Evolutionary conservation across 2,888 invertebrate genomes (phyloP).

Genomic region (Tipula vernalis): DNA sequence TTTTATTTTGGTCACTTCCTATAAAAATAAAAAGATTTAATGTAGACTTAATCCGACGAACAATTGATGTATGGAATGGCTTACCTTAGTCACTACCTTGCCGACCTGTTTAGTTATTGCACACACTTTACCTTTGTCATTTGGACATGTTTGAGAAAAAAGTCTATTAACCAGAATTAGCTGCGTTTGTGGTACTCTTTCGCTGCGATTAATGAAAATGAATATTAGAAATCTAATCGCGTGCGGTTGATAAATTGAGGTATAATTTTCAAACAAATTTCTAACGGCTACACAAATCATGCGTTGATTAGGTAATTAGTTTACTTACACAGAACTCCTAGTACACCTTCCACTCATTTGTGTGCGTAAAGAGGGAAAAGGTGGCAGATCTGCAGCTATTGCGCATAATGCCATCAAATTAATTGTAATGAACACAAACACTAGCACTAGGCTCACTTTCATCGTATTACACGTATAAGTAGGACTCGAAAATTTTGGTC

Average conservation of each 20-base stretch:
- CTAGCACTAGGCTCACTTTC: not conserved
- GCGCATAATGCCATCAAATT: not conserved
- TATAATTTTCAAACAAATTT: not conserved
- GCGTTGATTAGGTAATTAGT: not conserved
- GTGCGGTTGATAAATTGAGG: not conserved
- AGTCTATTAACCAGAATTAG: not conserved
- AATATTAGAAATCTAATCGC: not conserved
- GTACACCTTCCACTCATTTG: not conserved
- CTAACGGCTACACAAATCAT: not conserved
- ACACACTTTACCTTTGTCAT: not conserved
- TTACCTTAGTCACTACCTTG: not conserved
- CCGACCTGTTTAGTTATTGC: not conserved
- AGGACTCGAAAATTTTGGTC: not conserved
- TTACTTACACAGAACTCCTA: not conserved
- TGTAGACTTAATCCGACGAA: not conserved
- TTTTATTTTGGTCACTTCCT: not conserved
- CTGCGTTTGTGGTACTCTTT: not conserved
- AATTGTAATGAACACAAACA: not conserved
- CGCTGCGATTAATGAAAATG: not conserved
- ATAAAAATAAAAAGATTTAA: not conserved
- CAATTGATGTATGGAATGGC: not conserved
- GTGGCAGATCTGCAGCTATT: not conserved
- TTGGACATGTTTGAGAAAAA: not conserved
- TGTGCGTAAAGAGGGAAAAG: not conserved
- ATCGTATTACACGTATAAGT: too few relatives aligned